Evolutionary conservation across 2,888 invertebrate species (phyloP), one percentile per base, ranked within the genome.

Genomic region (Epiperipatus broadwayi): DNA sequence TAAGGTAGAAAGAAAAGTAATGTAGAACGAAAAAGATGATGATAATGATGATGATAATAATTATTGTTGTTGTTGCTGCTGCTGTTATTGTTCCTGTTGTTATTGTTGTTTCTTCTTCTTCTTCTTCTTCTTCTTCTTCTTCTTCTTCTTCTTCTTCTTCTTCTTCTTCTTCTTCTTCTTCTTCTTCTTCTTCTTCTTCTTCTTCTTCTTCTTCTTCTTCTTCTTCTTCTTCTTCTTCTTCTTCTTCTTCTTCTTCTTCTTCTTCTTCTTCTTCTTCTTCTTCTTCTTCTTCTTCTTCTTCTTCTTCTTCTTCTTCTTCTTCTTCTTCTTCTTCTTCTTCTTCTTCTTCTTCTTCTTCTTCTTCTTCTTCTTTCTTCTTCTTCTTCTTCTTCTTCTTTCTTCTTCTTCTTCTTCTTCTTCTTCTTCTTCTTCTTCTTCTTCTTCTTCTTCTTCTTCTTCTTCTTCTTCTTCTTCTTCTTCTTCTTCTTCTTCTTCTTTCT

Each of bases 61-160:
- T 22, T 39, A 37, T 34, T 37, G 22, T 22, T 39, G 37, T 34
- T 39, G 22, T 34, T 39, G 22, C 35, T 39, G 22, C 39, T 39
- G 22, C 39, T 39, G 22, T 22, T 39, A 37, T 33, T 38, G 16
- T 16, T 38, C 12, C 32, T 18, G 14, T 30, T 20, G 16, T 8
- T 29, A 20, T 3, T 18, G 14, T 21, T 39, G 41, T 4, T 14
- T 37, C 14, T 38, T 12, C 3, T 18, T 38, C 35, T 37, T 19
- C 37, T 21, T 38, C 37, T 37, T 21, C 18, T 35, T 39, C 37
- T 18, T 21, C n/a, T 20, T 5, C 38, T 19, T 21, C 37, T 35
- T 37, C 35, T 18, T 21, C 37, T 35, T 28, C 35, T 8, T 3
- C 18, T 35, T 21, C 21, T 19, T 21, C 37, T 21, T 21, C 36